Evolutionary conservation across 2,797 vertebrate genomes (phyloP), one percentile per base, ranked within the genome.

Genomic region (Otolemur crassicaudatus): DNA sequence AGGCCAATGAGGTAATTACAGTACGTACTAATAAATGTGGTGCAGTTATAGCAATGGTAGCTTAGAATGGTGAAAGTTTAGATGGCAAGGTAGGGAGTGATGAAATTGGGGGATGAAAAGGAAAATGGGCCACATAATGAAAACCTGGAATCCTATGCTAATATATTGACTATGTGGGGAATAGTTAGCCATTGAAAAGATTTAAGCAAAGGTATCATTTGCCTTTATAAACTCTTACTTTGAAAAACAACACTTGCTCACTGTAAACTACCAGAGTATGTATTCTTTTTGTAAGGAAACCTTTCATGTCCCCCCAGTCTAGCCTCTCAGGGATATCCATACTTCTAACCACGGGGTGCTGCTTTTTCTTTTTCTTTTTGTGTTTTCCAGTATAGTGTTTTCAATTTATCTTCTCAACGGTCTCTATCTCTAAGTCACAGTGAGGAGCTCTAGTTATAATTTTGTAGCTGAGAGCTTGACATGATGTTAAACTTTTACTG

Each of bases 381-480:
- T 72, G 40, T 60, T 61, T 75, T 40, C 17, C 14, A 73, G 31
- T 46, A 37, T 27, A 63, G 0, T 69, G 58, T 25, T 29, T 91
- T 93, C 49, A 65, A 11, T 37, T n/a, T 67, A 40, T 40, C 40
- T 40, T 40, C 40, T 40, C 40, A 40, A 7, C 40, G 1, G 40
- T n/a, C 7, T 97, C 72, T 16, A 94, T 95, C 40, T 82, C 29
- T 94, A 37, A 37, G 34, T 37, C 34, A 37, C 23, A 73, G 2
- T 82, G 29, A 53, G 40, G 5, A 23, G 34, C 34, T 84, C 69
- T 70, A 80, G 20, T 93, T 94, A 80, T 37, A 43, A 77, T 89
- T 90, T 94, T 80, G 49, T 96, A 80, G 37, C 70, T 80, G 61
- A 88, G 76, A 80, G 5, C 34, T 77, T 95, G 73, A 91, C 92